Evolutionary conservation across 23 tunicate genomes (phyloP).

Genomic region (Pegea sp.): DNA sequence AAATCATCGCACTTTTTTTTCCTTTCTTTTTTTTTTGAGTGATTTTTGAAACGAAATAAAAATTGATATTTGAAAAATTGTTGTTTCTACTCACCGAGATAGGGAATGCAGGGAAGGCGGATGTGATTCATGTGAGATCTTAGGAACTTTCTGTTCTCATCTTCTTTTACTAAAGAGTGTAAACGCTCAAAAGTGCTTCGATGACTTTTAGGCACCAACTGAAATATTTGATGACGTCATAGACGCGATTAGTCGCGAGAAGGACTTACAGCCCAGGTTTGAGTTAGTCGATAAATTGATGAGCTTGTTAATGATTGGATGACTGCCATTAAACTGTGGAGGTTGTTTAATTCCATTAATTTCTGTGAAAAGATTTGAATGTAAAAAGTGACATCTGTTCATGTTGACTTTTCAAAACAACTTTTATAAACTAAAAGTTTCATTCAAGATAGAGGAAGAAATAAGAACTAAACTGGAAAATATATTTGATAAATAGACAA

Average conservation of each 20-base stretch:
- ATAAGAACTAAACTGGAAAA: too few relatives aligned
- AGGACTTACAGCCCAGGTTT: conserved; percentile 92
- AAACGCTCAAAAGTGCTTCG: conserved; percentile 54
- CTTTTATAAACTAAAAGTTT: too few relatives aligned
- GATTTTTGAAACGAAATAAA: not conserved
- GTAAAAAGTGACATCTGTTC: not conserved
- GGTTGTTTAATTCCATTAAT: conserved; percentile 69
- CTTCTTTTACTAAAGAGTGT: conserved; percentile 36
- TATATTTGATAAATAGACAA: too few relatives aligned
- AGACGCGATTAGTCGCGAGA: too few relatives aligned
- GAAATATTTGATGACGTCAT: not conserved
- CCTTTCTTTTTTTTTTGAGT: not conserved
- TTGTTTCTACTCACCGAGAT: conserved; percentile 36
- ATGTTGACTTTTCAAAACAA: not conserved
- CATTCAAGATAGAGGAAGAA: too few relatives aligned
- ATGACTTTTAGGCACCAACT: conserved; percentile 44
- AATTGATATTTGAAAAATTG: not conserved
- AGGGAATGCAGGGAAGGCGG: conserved; percentile 87
- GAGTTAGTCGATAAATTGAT: conserved; percentile 55
- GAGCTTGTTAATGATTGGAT: conserved; percentile 66
- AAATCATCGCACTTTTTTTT: not conserved
- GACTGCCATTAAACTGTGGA: conserved; percentile 96
- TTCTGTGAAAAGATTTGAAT: conserved; percentile 14
- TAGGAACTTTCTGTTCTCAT: conserved; percentile 42
- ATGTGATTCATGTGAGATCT: conserved; percentile 46